A percentile compares a stretch with the other conserved stretches of the same genome.
Evolutionary conservation across 2,113 vertebrate genomes (phyloP).

Genomic region (Anhinga rufa): DNA sequence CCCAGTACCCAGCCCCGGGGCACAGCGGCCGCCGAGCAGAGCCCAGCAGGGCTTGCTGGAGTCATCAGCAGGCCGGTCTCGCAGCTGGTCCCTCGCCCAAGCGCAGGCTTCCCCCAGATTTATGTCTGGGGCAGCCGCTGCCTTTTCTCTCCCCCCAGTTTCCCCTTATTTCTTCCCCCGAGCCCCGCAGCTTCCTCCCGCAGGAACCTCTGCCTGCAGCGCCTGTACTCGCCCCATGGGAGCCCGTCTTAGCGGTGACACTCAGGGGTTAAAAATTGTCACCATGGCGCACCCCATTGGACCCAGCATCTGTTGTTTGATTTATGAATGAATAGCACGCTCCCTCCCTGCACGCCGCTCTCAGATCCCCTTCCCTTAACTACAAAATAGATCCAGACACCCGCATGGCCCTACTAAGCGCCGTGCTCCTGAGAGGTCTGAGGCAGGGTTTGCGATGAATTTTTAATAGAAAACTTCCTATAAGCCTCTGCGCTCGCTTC

Average conservation of each 20-base stretch:
- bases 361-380: slow-evolving; percentile 37
- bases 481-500: not conserved
- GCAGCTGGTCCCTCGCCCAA: not conserved
- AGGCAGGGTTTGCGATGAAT: slow-evolving; percentile 32
- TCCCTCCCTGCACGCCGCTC: slow-evolving; percentile 43
- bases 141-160: not conserved
- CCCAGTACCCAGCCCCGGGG: not conserved
- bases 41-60: not conserved
- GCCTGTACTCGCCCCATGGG: not conserved
- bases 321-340: slow-evolving; percentile 38
- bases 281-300: not conserved
- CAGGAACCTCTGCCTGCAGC: not conserved
- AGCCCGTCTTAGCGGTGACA: not conserved
- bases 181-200: not conserved
- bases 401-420: not conserved
- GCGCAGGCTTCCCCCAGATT: not conserved
- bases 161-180: not conserved
- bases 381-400: slow-evolving; percentile 47
- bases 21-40: not conserved
- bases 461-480: slow-evolving; percentile 71
- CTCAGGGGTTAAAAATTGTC: slow-evolving; percentile 48
- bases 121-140: not conserved
- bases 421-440: slow-evolving; percentile 31
- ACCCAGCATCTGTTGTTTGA: slow-evolving; percentile 28
- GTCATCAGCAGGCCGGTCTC: not conserved